These are phyloP conservation scores for Lithophane ornitopus DNA, from an alignment of 2,888 invertebrate genomes.

Conservation along the genomic window DNA sequence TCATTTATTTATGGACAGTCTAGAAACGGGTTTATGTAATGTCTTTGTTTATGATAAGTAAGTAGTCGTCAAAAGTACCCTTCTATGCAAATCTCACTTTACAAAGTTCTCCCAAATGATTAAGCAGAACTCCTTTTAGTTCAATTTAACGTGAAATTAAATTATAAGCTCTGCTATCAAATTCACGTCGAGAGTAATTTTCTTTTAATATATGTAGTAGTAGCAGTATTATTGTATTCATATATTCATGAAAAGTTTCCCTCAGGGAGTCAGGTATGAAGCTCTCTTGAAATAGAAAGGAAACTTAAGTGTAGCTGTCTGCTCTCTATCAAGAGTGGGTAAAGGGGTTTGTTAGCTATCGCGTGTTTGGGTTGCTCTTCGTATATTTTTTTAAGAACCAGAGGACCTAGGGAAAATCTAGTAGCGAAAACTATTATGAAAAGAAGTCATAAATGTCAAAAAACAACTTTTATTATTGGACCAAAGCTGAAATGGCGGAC, in stretches of 20 bases:
- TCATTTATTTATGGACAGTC: background rate
- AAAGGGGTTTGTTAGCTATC: background rate
- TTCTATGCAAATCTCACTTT: slow-evolving; percentile 13
- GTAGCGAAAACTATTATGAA: too few relatives aligned
- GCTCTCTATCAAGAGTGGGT: background rate
- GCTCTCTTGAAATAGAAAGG: slow-evolving; percentile 13
- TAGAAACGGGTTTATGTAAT: too few relatives aligned
- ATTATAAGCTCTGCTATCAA: slow-evolving; percentile 41
- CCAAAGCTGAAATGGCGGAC: too few relatives aligned
- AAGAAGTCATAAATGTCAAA: too few relatives aligned
- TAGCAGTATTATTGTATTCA: slow-evolving; percentile 50
- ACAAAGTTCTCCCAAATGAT: slow-evolving; percentile 22
- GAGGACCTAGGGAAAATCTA: too few relatives aligned
- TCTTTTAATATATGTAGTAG: slow-evolving; percentile 36
- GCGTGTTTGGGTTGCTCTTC: background rate
- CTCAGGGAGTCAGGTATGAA: slow-evolving; percentile 15
- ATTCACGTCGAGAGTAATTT: slow-evolving; percentile 46
- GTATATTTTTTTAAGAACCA: background rate
- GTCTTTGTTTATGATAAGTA: background rate
- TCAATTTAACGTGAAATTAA: slow-evolving; percentile 38
- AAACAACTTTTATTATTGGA: too few relatives aligned
- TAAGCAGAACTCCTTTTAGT: slow-evolving; percentile 24
- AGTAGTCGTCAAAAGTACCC: background rate
- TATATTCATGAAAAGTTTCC: slow-evolving; percentile 52
- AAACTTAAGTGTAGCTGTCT: slow-evolving; percentile 18